Percentiles rank a stretch among this genome's conserved stretches.
phyloP scores from a whole-genome alignment of 2,888 invertebrate genomes.

The Erannis defoliaria region DNA sequence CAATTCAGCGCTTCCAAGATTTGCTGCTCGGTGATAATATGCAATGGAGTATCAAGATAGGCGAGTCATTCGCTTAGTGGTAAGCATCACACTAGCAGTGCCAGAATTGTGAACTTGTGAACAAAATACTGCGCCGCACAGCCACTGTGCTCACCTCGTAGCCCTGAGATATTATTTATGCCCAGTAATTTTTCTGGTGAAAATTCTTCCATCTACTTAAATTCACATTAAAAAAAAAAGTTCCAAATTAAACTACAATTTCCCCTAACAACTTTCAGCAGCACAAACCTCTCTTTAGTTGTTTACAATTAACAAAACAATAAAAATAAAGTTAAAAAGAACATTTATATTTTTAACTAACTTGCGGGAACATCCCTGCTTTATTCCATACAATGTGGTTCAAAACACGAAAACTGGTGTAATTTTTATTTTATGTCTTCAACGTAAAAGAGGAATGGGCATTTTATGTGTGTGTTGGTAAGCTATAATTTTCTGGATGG shows the following conservation, averaged over 20 bases:
- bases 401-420: constrained; percentile 36
- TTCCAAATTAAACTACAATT: not conserved
- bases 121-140: no score
- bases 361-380: constrained; percentile 29
- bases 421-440: constrained; percentile 32
- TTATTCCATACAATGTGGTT: constrained; percentile 36
- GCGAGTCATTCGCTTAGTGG: no score
- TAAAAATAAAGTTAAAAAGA: constrained; percentile 37
- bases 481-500: constrained; percentile 25
- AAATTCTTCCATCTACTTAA: no score
- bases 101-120: no score
- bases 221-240: not conserved
- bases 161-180: no score
- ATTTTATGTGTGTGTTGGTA: constrained; percentile 26
- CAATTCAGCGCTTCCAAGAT: no score
- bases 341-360: constrained; percentile 25
- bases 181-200: no score
- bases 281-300: constrained; percentile 25
- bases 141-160: no score
- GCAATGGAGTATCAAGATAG: no score
- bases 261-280: not conserved
- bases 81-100: no score
- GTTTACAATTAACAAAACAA: constrained; percentile 42
- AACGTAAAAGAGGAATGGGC: constrained; percentile 27
- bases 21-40: no score